Conservation (phyloP, 1,140 invertebrate species). For the Centruroides sculpturatus region DNA sequence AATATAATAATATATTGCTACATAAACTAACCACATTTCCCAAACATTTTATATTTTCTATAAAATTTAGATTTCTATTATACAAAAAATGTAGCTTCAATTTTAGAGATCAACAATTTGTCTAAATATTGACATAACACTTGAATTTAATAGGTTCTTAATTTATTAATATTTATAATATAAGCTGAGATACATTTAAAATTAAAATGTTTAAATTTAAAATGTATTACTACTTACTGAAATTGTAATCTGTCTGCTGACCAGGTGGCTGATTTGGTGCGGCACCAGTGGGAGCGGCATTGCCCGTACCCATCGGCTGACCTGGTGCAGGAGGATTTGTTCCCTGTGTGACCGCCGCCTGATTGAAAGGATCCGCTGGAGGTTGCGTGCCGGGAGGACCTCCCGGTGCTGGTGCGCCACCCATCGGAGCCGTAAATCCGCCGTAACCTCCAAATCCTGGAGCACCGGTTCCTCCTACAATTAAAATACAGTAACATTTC, state of each 20-base stretch:
- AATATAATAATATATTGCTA: no score
- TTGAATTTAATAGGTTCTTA: no score
- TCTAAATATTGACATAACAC: no score
- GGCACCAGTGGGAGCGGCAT: slow-evolving; percentile 1
- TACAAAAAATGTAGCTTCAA: no score
- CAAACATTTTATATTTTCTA: no score
- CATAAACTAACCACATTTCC: no score
- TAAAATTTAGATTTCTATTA: no score
- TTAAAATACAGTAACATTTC: no score
- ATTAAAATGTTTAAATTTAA: background rate
- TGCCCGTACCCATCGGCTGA: background rate
- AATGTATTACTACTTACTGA: background rate
- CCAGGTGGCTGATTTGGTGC: background rate
- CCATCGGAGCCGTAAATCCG: slow-evolving; percentile 2
- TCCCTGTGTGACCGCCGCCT: background rate
- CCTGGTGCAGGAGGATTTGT: slow-evolving; percentile 1
- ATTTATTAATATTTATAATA: background rate
- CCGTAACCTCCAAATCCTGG: slow-evolving; percentile 6
- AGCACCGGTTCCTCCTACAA: background rate
- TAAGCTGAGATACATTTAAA: background rate
- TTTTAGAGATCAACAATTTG: no score
- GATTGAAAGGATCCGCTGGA: background rate
- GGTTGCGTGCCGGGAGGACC: slow-evolving; percentile 1
- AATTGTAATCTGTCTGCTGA: background rate
- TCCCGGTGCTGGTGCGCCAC: slow-evolving; percentile 1